These are phyloP conservation scores for Himalopsyche phryganea DNA, from an alignment of 1,140 invertebrate species.

Conservation along the genomic window DNA sequence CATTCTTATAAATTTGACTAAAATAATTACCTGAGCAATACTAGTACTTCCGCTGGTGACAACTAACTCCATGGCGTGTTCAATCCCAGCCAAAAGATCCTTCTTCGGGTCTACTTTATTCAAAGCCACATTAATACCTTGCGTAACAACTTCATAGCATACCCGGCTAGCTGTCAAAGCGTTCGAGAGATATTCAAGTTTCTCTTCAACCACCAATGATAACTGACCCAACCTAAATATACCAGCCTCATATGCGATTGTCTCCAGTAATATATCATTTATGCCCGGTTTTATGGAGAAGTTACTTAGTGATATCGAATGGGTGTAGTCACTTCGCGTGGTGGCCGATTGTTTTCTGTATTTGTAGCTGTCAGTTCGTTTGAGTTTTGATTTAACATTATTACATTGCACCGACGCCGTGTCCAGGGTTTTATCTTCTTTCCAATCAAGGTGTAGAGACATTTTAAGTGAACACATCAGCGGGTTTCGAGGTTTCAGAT, in stretches of 20 bases:
- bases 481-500: constrained; percentile 58
- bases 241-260: constrained; percentile 57
- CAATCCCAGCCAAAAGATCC: constrained; percentile 67
- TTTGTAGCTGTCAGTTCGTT: constrained; percentile 58
- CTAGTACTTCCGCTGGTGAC: constrained; percentile 65
- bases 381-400: constrained; percentile 55
- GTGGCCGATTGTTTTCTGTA: constrained; percentile 55
- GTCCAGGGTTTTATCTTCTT: constrained; percentile 73
- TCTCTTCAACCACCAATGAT: constrained; percentile 57
- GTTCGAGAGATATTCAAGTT: constrained; percentile 62
- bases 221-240: constrained; percentile 60
- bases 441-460: constrained; percentile 68
- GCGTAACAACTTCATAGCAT: constrained; percentile 46
- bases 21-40: constrained; percentile 47
- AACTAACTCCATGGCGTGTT: constrained; percentile 65
- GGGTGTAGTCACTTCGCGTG: constrained; percentile 60
- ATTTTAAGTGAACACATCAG: constrained; percentile 61
- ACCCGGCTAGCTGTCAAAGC: constrained; percentile 42
- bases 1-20: no score
- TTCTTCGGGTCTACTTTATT: constrained; percentile 55
- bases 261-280: constrained; percentile 65
- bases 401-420: constrained; percentile 62
- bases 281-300: constrained; percentile 62
- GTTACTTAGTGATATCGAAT: constrained; percentile 55
- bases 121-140: constrained; percentile 48